These are phyloP conservation scores for Ictalurus punctatus DNA, from an alignment of 2,113 vertebrate genomes.

Conservation along the genomic window DNA sequence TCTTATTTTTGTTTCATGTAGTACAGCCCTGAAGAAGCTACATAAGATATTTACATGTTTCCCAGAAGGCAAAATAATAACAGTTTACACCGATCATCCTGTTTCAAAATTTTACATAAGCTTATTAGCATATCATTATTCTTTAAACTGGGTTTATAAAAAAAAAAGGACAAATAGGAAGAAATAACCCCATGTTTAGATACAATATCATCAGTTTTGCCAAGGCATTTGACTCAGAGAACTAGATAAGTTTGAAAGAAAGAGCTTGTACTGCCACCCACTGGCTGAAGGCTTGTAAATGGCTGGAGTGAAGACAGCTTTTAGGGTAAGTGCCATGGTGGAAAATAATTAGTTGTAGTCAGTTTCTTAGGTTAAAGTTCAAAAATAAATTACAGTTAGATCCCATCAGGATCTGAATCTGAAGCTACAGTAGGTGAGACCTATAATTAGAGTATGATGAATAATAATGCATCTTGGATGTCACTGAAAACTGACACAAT, in stretches of 20 bases:
- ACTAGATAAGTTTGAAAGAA: not conserved
- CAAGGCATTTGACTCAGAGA: not conserved
- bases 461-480: not conserved
- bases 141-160: not conserved
- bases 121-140: not conserved
- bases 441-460: not conserved
- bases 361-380: not conserved
- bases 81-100: no score
- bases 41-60: no score
- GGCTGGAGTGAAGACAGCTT: not conserved
- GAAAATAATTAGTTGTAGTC: not conserved
- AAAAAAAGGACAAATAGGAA: not conserved
- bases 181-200: not conserved
- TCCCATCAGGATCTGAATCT: not conserved
- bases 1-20: no score
- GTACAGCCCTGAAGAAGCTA: no score
- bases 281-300: slow-evolving; percentile 3
- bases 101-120: not conserved
- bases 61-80: no score
- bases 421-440: not conserved
- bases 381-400: not conserved
- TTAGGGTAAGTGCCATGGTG: not conserved
- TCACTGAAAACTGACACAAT: not conserved
- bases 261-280: slow-evolving; percentile 29
- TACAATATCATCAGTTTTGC: not conserved